Evolutionary conservation across 2,888 invertebrate species (phyloP).

Genomic region (Rhagonycha fulva): DNA sequence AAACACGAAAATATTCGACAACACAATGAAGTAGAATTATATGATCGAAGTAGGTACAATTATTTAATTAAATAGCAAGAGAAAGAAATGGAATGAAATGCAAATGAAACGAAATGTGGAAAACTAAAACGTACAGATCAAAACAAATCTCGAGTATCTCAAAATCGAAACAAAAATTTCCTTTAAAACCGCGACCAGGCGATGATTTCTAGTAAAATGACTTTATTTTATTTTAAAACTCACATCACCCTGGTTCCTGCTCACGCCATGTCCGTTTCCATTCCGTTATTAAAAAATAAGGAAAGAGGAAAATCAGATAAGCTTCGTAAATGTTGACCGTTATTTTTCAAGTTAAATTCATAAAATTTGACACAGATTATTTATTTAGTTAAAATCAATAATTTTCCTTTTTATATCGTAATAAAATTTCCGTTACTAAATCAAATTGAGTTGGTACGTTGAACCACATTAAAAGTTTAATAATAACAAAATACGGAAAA

Average conservation of each 20-base stretch:
- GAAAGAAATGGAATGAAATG: no score
- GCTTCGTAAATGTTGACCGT: neutral
- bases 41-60: no score
- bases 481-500: neutral
- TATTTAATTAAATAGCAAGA: no score
- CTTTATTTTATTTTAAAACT: neutral
- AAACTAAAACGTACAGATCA: no score
- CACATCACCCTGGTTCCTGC: neutral
- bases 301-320: neutral
- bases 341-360: neutral
- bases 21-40: no score
- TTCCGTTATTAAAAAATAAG: neutral
- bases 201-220: neutral
- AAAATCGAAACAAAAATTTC: neutral
- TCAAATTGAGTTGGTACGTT: neutral
- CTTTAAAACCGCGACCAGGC: neutral
- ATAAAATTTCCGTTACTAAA: neutral
- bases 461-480: neutral
- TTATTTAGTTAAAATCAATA: neutral
- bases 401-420: neutral
- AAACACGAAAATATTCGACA: no score
- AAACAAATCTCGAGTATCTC: no score
- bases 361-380: neutral
- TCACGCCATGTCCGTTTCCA: neutral
- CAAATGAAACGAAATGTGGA: no score